These are phyloP conservation scores for Nothura maculosa DNA, from an alignment of 2,797 vertebrate genomes.

Conservation along the genomic window DNA sequence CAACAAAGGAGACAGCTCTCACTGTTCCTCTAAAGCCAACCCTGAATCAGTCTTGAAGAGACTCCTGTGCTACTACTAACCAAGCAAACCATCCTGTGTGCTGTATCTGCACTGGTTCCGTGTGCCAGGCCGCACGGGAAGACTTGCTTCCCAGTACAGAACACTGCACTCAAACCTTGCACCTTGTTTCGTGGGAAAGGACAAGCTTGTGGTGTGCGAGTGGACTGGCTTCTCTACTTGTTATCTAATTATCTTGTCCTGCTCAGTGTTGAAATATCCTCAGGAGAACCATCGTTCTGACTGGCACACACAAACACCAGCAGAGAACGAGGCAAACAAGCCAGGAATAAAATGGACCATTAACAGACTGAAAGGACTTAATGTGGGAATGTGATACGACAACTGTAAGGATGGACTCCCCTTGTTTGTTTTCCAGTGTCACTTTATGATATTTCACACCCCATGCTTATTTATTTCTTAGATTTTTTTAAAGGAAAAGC, in stretches of 20 bases:
- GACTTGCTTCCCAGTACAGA: background rate
- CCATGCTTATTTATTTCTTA: background rate
- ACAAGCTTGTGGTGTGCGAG: background rate
- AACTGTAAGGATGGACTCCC: background rate
- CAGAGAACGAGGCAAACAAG: background rate
- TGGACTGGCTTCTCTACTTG: background rate
- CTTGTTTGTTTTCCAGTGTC: background rate
- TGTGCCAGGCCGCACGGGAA: background rate
- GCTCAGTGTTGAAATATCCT: background rate
- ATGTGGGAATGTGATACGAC: background rate
- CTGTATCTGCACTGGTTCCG: background rate
- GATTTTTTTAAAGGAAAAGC: background rate
- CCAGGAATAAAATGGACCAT: background rate
- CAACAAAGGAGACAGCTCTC: background rate
- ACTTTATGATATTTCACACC: background rate
- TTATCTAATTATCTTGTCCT: background rate
- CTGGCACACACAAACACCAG: background rate
- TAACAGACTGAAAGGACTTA: background rate
- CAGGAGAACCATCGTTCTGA: background rate
- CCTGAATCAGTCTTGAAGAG: background rate
- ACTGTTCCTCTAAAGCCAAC: background rate
- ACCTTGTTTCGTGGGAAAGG: background rate
- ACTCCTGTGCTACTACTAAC: background rate
- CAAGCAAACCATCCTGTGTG: background rate
- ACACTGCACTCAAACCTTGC: background rate